A percentile compares a stretch with the other conserved stretches of the same genome.
Conservation (phyloP, 2,113 vertebrate species). For the Axis porcinus region DNA sequence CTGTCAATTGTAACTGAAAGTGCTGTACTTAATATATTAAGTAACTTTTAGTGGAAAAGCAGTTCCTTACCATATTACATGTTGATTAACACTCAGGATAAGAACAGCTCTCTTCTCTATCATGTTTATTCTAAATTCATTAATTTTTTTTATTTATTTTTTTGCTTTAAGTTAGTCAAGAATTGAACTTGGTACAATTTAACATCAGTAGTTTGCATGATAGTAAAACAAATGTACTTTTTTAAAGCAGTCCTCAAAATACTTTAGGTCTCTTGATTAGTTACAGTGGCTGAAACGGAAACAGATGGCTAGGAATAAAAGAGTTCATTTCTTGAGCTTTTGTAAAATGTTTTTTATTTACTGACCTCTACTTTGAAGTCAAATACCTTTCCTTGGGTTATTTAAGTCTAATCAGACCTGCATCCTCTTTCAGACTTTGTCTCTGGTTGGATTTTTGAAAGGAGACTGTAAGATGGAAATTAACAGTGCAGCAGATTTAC, state of each 20-base stretch:
- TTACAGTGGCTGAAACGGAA: conserved; percentile 34
- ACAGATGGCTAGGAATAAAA: background rate
- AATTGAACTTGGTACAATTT: background rate
- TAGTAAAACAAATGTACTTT: background rate
- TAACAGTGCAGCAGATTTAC: background rate
- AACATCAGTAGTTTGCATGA: background rate
- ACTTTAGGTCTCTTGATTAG: background rate
- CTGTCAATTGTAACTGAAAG: conserved; percentile 15
- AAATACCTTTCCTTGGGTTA: background rate
- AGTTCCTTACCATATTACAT: conserved; percentile 7
- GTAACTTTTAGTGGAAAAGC: background rate
- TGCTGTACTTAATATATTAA: background rate
- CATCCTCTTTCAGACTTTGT: background rate
- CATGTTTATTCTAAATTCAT: background rate
- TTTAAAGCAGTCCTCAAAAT: background rate
- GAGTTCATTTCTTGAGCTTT: background rate
- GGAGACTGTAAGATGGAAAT: background rate
- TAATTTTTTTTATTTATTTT: background rate
- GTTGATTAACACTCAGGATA: background rate
- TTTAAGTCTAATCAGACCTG: background rate
- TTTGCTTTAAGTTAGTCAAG: background rate
- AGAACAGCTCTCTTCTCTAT: background rate
- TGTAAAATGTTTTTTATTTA: conserved; percentile 32
- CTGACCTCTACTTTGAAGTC: background rate
- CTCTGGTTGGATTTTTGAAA: background rate